phyloP scores from a whole-genome alignment of 1,140 invertebrate genomes.

The Sitophilus oryzae region DNA sequence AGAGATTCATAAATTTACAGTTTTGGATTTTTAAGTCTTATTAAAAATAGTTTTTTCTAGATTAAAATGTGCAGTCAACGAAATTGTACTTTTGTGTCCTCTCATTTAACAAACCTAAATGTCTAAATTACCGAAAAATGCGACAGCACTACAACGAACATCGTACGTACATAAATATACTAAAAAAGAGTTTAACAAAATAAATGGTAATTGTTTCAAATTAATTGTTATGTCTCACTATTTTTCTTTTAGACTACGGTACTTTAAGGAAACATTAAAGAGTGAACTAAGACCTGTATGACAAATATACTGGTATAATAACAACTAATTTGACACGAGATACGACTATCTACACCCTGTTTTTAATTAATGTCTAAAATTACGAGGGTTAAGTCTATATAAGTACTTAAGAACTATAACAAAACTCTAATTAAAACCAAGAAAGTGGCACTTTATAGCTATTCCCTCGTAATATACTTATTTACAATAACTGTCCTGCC shows the following conservation, averaged over 20 bases:
- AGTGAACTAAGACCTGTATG: not conserved
- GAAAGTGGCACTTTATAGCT: too few species aligned
- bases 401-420: too few species aligned
- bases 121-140: too few species aligned
- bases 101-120: not conserved
- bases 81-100: slow-evolving; percentile 29
- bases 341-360: slow-evolving; percentile 12
- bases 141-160: too few species aligned
- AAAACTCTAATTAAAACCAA: too few species aligned
- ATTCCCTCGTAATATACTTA: too few species aligned
- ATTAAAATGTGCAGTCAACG: slow-evolving; percentile 32
- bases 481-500: slow-evolving; percentile 6
- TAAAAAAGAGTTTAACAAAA: not conserved
- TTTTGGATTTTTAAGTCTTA: slow-evolving; percentile 16
- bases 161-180: not conserved
- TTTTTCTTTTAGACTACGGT: too few species aligned
- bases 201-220: not conserved
- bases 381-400: not conserved
- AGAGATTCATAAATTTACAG: not conserved
- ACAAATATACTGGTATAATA: not conserved
- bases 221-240: not conserved
- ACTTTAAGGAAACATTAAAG: too few species aligned
- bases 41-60: slow-evolving; percentile 36
- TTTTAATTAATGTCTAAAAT: slow-evolving; percentile 7
- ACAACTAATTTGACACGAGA: not conserved